Evolutionary conservation across 2,888 invertebrate species (phyloP).

Genomic region (Ormyrus thymus): DNA sequence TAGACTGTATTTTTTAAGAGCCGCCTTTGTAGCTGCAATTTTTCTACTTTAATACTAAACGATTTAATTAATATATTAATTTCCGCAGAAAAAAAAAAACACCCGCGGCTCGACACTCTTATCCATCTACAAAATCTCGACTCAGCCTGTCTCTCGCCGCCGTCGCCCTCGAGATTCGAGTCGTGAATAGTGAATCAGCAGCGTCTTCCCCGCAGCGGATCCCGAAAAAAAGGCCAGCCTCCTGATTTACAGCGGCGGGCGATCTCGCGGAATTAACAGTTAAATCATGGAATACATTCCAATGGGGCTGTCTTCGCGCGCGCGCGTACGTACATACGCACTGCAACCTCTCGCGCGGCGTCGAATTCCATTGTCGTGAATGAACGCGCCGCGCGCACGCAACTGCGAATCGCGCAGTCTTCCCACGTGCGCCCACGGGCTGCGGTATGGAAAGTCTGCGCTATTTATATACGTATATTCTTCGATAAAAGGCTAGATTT

Average conservation of each 20-base stretch:
- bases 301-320: not conserved
- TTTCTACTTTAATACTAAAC: no score
- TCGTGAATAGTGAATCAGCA: no score
- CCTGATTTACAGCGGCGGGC: not conserved
- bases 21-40: no score
- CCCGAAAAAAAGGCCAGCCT: no score
- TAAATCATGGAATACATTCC: constrained; percentile 13
- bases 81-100: no score
- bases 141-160: no score
- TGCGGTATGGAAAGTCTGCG: not conserved
- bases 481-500: constrained; percentile 6
- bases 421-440: not conserved
- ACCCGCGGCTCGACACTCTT: no score
- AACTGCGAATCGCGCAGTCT: constrained; percentile 5
- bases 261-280: constrained; percentile 2
- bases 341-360: not conserved
- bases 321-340: no score
- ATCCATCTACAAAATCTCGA: not conserved
- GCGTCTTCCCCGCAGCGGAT: no score
- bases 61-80: no score
- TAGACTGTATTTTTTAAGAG: no score
- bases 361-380: constrained; percentile 5
- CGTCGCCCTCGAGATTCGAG: no score
- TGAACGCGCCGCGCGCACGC: not conserved
- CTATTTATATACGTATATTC: not conserved